A percentile compares a stretch with the other conserved stretches of the same genome.
Conservation (phyloP, 2,113 vertebrate species). For the Mobula birostris region DNA sequence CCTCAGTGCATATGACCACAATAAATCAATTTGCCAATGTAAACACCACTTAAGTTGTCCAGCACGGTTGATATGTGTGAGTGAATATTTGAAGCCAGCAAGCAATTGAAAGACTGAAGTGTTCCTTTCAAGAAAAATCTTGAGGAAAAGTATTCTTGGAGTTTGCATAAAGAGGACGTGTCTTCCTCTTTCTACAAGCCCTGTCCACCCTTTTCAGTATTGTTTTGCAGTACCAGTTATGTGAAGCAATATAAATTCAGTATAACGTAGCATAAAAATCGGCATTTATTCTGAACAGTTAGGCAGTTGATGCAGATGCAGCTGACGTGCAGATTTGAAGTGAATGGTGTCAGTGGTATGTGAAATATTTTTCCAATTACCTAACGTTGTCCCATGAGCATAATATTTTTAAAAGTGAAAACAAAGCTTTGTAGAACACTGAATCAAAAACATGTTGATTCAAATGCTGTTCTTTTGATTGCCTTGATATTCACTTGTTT, state of each 20-base stretch:
- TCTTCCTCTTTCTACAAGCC: too few relatives aligned
- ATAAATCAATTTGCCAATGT: too few relatives aligned
- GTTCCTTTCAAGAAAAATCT: background rate
- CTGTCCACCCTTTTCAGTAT: background rate
- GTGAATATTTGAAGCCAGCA: background rate
- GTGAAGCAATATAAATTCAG: background rate
- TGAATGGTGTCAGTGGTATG: background rate
- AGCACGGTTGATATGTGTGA: background rate
- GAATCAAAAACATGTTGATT: background rate
- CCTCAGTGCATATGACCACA: too few relatives aligned
- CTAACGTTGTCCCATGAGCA: background rate
- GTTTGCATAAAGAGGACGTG: background rate
- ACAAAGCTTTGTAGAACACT: background rate
- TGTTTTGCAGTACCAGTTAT: background rate
- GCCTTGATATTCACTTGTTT: background rate
- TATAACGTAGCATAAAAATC: too few relatives aligned
- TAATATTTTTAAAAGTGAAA: background rate
- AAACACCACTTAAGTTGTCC: background rate
- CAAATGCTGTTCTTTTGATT: background rate
- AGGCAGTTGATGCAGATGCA: background rate
- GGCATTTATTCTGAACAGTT: background rate
- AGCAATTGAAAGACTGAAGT: background rate
- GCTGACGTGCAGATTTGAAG: background rate
- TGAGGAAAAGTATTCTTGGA: background rate
- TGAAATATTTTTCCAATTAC: slow-evolving; percentile 18